Base-by-base conservation (phyloP, 2,113 vertebrate species). In the Hirundichthys speculiger region DNA sequence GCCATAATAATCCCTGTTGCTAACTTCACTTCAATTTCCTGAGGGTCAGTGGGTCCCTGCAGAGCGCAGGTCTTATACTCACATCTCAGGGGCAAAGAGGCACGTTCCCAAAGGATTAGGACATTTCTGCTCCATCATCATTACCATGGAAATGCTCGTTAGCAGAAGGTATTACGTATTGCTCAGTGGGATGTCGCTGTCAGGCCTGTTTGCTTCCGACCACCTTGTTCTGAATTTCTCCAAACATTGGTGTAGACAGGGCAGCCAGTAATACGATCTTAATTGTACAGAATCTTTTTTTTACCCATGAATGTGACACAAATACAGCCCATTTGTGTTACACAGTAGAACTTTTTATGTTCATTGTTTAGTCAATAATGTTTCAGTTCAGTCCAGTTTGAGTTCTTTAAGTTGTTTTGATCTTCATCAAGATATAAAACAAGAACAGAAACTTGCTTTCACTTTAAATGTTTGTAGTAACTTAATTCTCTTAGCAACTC, bases 1-100 rank as follows among this genome's bases (percentile, higher is more conserved):
- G 41, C 54, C 49, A 21, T 34, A 68, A 79, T 73, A 70, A 86
- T 73, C 69, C 70, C 79, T 63, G 83, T 72, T 64, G 64, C 42
- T 60, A 51, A 82, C 82, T 83, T 83, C 82, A 81, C 14, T 86
- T 77, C 60, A 80, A 84, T 85, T 89, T 85, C 83, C 83, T 82
- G 58, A 78, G 72, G 68, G 82, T 61, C 79, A 70, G 75, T n/a
- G 54, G 65, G 55, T 25, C 66, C 85, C 74, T 38, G 49, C 72
- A 40, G 83, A 43, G 74, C 14, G 0, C 11, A 58, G 66, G 82
- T 79, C 75, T 82, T 86, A 84, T 75, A 64, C 53, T 78, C 65
- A 74, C 82, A 72, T 75, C 6, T 27, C 22, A 6, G 74, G 86
- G 85, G 75, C 78, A 79, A 75, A 82, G 67, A 72, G 69, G 72